A percentile compares a stretch with the other conserved stretches of the same genome.
These are phyloP conservation scores for Thalassarche chlororhynchos DNA, from an alignment of 2,113 vertebrate species.

Conservation along the genomic window DNA sequence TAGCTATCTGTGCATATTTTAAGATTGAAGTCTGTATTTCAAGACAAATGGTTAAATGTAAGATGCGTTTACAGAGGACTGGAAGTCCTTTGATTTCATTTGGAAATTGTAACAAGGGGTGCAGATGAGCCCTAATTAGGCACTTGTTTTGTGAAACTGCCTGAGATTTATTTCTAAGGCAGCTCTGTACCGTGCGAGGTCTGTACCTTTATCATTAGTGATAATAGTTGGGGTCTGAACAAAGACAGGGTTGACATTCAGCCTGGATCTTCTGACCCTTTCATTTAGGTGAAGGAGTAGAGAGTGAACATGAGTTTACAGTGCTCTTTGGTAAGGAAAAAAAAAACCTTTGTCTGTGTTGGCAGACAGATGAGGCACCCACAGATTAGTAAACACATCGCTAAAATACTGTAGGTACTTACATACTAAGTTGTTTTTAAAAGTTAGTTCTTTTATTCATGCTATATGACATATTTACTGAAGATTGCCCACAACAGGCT, in stretches of 20 bases:
- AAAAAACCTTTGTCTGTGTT: neutral
- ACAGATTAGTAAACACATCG: neutral
- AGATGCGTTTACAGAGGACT: slow-evolving; percentile 16
- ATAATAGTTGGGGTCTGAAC: slow-evolving; percentile 43
- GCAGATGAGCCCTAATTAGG: slow-evolving; percentile 33
- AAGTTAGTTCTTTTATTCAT: slow-evolving; percentile 31
- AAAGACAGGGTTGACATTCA: slow-evolving; percentile 57
- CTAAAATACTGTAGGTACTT: slow-evolving; percentile 19
- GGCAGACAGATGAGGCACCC: neutral
- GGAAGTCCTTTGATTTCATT: slow-evolving; percentile 35
- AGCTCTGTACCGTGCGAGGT: neutral
- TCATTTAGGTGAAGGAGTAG: slow-evolving; percentile 3
- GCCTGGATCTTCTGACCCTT: slow-evolving; percentile 46
- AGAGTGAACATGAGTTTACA: slow-evolving; percentile 24
- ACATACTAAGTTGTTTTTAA: neutral
- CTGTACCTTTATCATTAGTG: slow-evolving; percentile 23
- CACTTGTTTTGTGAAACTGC: slow-evolving; percentile 11
- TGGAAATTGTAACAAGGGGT: slow-evolving; percentile 18
- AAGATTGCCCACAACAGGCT: slow-evolving; percentile 28
- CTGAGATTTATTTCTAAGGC: neutral
- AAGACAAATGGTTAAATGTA: slow-evolving; percentile 41
- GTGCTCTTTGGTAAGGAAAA: slow-evolving; percentile 33
- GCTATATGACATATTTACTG: neutral
- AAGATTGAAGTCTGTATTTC: slow-evolving; percentile 50
- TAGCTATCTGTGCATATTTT: slow-evolving; percentile 50